phyloP scores from a whole-genome alignment of 2,113 vertebrate species.

The Crotalus horridus region DNA sequence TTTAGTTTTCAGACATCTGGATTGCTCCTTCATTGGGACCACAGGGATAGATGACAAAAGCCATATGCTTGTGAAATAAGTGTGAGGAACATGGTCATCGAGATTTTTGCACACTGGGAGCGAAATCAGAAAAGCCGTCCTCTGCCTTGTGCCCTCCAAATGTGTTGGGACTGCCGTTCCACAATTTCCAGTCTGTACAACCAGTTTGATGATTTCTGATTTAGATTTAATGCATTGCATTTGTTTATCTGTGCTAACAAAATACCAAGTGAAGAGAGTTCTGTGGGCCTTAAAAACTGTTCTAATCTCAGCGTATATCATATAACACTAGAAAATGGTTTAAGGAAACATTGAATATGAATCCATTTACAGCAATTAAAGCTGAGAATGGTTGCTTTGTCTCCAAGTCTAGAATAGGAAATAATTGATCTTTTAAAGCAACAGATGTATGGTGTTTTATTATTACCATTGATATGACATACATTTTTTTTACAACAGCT shows the following conservation, averaged over 20 bases:
- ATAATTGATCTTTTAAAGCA: slow-evolving; percentile 55
- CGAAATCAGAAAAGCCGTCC: slow-evolving; percentile 52
- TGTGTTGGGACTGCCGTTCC: background rate
- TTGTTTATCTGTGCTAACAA: slow-evolving; percentile 61
- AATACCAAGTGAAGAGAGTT: slow-evolving; percentile 59
- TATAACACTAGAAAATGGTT: slow-evolving; percentile 40
- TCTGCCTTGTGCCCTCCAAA: slow-evolving; percentile 41
- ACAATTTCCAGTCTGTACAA: background rate
- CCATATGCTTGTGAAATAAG: slow-evolving; percentile 55
- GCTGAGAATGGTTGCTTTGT: slow-evolving; percentile 52
- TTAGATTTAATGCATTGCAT: slow-evolving; percentile 60
- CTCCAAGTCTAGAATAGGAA: slow-evolving; percentile 48
- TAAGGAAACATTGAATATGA: slow-evolving; percentile 28
- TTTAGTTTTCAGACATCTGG: slow-evolving; percentile 71
- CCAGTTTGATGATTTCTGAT: slow-evolving; percentile 2
- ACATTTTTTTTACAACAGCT: slow-evolving; percentile 48
- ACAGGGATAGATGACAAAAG: slow-evolving; percentile 70
- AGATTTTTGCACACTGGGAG: slow-evolving; percentile 47
- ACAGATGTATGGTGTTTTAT: slow-evolving; percentile 41
- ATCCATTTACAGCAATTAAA: slow-evolving; percentile 55
- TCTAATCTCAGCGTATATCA: slow-evolving; percentile 45
- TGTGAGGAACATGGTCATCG: slow-evolving; percentile 61
- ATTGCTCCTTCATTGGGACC: slow-evolving; percentile 64
- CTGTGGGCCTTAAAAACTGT: slow-evolving; percentile 53
- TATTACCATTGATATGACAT: slow-evolving; percentile 48